phyloP scores from a whole-genome alignment of 2,888 invertebrate species.

The Stenodera caucasica region DNA sequence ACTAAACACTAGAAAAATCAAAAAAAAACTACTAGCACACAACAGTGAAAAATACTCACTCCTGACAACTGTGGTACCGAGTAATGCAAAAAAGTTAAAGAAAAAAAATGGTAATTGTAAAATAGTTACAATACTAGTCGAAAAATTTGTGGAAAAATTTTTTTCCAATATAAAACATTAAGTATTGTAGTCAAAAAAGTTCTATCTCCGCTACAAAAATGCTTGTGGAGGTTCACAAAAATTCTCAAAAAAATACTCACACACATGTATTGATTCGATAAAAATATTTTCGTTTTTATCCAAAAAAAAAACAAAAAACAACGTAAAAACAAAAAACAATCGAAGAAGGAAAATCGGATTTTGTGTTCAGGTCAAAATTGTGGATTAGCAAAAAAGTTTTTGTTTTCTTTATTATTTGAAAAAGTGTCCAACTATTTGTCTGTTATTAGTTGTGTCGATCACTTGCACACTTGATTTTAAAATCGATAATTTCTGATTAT shows the following conservation, averaged over 20 bases:
- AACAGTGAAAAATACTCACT: conserved; percentile 71
- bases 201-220: conserved; percentile 57
- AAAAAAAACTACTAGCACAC: conserved; percentile 52
- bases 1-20: conserved; percentile 47
- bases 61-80: conserved; percentile 69
- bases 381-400: neutral
- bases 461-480: conserved; percentile 30
- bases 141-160: conserved; percentile 17
- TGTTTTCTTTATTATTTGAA: conserved; percentile 12
- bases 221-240: conserved; percentile 51
- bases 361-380: conserved; percentile 8
- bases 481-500: conserved; percentile 5
- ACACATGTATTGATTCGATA: conserved; percentile 67
- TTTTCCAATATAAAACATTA: no score
- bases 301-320: conserved; percentile 23
- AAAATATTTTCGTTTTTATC: neutral
- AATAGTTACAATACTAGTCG: conserved; percentile 48
- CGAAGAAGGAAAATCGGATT: conserved; percentile 32
- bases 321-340: conserved; percentile 31
- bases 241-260: conserved; percentile 58
- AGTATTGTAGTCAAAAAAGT: conserved; percentile 37
- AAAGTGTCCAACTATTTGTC: conserved; percentile 33
- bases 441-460: conserved; percentile 29
- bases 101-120: conserved; percentile 58
- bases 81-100: conserved; percentile 72